Conservation (phyloP, 2,797 vertebrate genomes). For the Phoeniculus purpureus region DNA sequence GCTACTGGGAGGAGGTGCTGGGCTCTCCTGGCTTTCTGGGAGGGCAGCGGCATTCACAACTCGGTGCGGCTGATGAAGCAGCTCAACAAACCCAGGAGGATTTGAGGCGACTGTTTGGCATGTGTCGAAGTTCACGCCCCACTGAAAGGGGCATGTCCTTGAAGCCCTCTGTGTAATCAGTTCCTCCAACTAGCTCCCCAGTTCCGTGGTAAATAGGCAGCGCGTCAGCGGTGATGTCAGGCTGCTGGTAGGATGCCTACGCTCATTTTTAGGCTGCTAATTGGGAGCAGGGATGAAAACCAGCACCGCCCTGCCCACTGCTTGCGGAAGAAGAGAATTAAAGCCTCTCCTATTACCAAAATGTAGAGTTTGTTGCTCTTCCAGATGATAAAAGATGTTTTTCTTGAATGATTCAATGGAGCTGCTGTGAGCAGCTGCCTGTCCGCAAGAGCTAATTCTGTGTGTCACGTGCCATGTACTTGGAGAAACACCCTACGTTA, state of each 20-base stretch:
- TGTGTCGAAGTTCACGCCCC: background rate
- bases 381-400: background rate
- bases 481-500: background rate
- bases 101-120: background rate
- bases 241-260: background rate
- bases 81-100: background rate
- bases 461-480: background rate
- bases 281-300: background rate
- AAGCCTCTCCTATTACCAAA: background rate
- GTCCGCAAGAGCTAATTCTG: background rate
- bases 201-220: background rate
- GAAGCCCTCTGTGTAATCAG: background rate
- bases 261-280: background rate
- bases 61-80: background rate
- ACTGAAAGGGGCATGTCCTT: background rate
- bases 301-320: background rate
- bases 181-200: background rate
- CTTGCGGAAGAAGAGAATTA: background rate
- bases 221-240: background rate
- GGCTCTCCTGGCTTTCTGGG: background rate
- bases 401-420: background rate
- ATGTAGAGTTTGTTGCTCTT: background rate
- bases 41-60: background rate
- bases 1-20: conserved; percentile 17
- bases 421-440: background rate